Conservation (phyloP, 2,113 vertebrate species). For the Podarcis muralis region DNA sequence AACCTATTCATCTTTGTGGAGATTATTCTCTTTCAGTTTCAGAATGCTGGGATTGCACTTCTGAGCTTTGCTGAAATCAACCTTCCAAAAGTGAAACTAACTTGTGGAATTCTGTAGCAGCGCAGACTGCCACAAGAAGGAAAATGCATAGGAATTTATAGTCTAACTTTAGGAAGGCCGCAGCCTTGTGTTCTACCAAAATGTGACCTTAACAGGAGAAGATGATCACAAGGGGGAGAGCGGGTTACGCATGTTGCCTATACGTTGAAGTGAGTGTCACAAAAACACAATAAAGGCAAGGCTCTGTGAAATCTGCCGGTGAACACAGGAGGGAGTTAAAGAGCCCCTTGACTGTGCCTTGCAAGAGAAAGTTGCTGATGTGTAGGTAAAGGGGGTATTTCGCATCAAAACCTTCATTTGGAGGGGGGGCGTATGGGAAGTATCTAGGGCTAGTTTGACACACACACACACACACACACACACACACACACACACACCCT, state of each 20-base stretch:
- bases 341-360: background rate
- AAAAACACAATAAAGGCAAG: background rate
- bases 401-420: background rate
- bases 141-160: background rate
- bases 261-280: background rate
- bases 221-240: background rate
- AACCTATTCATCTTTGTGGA: background rate
- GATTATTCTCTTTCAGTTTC: conserved; percentile 1
- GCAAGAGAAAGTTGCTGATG: background rate
- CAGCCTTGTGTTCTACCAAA: background rate
- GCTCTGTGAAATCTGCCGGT: background rate
- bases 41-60: background rate
- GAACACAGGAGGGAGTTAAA: background rate
- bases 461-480: no score
- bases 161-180: background rate
- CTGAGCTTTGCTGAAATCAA: conserved; percentile 12
- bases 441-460: background rate
- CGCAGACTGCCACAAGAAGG: conserved; percentile 8
- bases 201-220: background rate
- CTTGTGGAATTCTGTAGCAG: background rate
- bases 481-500: no score
- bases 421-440: background rate
- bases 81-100: conserved; percentile 19
- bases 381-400: background rate
- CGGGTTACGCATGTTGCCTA: background rate